A percentile compares a stretch with the other conserved stretches of the same genome.
Evolutionary conservation across 1,140 invertebrate species (phyloP).

Genomic region (Drosophila grimshawi): DNA sequence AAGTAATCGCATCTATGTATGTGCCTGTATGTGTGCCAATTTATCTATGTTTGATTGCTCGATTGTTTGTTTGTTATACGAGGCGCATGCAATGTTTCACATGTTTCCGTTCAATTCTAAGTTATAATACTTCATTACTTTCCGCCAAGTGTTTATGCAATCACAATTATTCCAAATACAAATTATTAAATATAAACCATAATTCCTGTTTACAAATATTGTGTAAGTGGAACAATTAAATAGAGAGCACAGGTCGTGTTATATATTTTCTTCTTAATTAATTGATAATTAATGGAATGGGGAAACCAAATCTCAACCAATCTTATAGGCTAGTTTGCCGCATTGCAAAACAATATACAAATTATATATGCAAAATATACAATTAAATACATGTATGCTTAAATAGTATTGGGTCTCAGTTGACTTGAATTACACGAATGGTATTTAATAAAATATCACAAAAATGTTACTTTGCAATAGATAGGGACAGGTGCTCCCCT

Average conservation of each 20-base stretch:
- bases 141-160: neutral
- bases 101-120: neutral
- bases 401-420: too few species aligned
- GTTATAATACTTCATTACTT: constrained; percentile 2
- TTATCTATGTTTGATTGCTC: neutral
- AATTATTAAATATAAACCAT: too few species aligned
- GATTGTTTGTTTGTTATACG: constrained; percentile 17
- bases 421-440: too few species aligned
- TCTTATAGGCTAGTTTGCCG: too few species aligned
- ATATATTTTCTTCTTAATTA: too few species aligned
- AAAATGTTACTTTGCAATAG: neutral
- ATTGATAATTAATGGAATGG: too few species aligned
- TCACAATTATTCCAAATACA: too few species aligned
- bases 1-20: neutral
- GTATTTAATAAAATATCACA: neutral
- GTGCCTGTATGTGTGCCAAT: neutral
- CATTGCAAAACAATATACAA: too few species aligned
- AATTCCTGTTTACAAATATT: neutral
- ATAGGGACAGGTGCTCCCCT: neutral
- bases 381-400: too few species aligned
- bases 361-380: too few species aligned
- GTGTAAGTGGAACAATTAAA: neutral
- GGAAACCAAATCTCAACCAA: too few species aligned
- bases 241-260: too few species aligned
- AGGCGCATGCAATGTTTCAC: constrained; percentile 6